Evolutionary conservation across 2,113 vertebrate species (phyloP).

Genomic region (Anguilla japonica): DNA sequence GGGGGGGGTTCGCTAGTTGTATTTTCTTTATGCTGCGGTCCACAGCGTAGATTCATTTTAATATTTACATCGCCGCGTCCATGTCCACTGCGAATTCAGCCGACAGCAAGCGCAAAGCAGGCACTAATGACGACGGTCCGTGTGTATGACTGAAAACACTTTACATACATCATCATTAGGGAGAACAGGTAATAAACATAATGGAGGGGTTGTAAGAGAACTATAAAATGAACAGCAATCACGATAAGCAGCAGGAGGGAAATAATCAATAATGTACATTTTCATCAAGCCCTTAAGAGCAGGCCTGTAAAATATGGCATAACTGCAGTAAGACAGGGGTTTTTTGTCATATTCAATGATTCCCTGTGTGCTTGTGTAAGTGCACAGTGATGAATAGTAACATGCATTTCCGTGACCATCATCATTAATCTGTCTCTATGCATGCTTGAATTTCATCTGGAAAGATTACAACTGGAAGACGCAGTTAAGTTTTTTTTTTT

Average conservation of each 20-base stretch:
- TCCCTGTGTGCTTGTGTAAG: neutral
- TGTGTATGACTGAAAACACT: slow-evolving; percentile 7
- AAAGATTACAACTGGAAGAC: slow-evolving; percentile 10
- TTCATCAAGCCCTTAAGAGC: slow-evolving; percentile 18
- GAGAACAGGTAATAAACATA: slow-evolving; percentile 20
- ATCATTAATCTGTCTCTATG: slow-evolving; percentile 19
- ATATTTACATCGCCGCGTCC: slow-evolving; percentile 24
- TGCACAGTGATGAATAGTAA: slow-evolving; percentile 33
- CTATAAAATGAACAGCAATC: slow-evolving; percentile 23
- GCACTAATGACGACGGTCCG: slow-evolving; percentile 27
- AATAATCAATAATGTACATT: slow-evolving; percentile 23
- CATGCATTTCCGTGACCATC: slow-evolving; percentile 8
- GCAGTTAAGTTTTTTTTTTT: slow-evolving; percentile 19
- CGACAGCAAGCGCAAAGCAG: slow-evolving; percentile 20
- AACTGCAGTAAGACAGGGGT: neutral
- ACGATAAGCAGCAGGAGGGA: slow-evolving; percentile 11
- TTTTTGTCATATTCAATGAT: slow-evolving; percentile 1
- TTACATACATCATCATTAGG: neutral
- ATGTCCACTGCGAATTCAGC: slow-evolving; percentile 10
- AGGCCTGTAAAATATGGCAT: neutral
- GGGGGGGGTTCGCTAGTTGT: neutral
- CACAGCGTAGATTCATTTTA: slow-evolving; percentile 22
- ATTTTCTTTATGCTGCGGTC: neutral
- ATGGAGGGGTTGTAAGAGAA: slow-evolving; percentile 25
- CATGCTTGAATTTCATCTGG: slow-evolving; percentile 25